Base-by-base conservation (phyloP, 1,140 invertebrate species). In the Caerostris extrusa region DNA sequence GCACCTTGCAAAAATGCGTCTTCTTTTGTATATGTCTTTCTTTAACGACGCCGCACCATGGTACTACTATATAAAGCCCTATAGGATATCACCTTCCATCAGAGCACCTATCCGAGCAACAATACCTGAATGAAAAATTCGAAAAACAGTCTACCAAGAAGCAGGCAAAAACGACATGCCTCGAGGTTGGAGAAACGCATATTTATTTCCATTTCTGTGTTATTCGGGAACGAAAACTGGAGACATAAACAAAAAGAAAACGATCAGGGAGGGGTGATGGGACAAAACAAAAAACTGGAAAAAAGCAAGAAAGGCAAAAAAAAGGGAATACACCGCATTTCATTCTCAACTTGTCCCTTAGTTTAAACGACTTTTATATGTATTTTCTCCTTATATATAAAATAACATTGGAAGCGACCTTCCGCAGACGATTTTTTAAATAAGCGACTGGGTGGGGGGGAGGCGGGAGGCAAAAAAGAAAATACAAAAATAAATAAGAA, bases 91-190 rank as follows among this genome's bases (percentile, higher is more conserved):
- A 53, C 71, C 71, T 77, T 77, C 71, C 50, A 77, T 77, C 71
- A 53, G 53, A 77, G 34, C n/a, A n/a, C n/a, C 12, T 50, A 77
- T 77, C 5, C 34, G 8, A 53, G 71, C 34, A 77, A 77, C 34
- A 77, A 77, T 77, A 77, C 71, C 12, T 12, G 71, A 77, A 77
- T 77, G 71, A 77, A 77, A 77, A 77, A 34, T 77, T 50, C 34
- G 71, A 77, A 50, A n/a, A n/a, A 19, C 19, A 50, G 53, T 14
- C 3, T 12, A 2, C 10, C 14, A 67, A 14, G 61, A n/a, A 67
- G 17, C 61, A 67, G 61, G 61, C 61, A n/a, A 34, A 34, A 34
- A 34, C 34, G 34, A 34, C 34, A 34, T 34, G 2, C 34, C 34
- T 34, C 34, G 53, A 53, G 34, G 71, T 77, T 77, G 34, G 34